Evolutionary conservation across 2,888 invertebrate species (phyloP).

Genomic region (Platycheirus rosarum): DNA sequence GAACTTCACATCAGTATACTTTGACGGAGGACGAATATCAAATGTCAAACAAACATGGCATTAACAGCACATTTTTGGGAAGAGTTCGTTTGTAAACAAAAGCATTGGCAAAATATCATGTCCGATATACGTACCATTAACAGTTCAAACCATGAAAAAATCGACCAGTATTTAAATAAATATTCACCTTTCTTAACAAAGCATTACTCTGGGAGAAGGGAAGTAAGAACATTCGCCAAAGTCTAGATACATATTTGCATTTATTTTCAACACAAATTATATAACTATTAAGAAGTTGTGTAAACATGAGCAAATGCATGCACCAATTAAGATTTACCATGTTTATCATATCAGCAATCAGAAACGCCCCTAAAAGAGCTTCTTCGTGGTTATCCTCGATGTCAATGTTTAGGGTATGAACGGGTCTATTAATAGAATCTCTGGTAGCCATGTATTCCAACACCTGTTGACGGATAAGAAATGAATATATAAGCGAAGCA

Average conservation of each 20-base stretch:
- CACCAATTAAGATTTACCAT: constrained; percentile 85
- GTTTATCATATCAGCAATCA: constrained; percentile 97
- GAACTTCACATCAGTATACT: too few species aligned
- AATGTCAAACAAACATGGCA: too few species aligned
- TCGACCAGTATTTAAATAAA: too few species aligned
- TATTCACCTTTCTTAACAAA: too few species aligned
- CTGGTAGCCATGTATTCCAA: constrained; percentile 95
- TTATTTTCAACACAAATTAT: constrained; percentile 17
- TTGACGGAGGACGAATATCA: too few species aligned
- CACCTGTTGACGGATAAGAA: constrained; percentile 94
- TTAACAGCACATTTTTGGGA: too few species aligned
- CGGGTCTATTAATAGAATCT: constrained; percentile 92
- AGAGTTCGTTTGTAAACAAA: too few species aligned
- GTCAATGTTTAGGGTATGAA: constrained; percentile 98
- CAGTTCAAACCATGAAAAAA: too few species aligned
- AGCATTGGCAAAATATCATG: too few species aligned
- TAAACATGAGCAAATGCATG: background rate
- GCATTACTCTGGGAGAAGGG: too few species aligned
- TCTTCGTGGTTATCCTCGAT: constrained; percentile 99
- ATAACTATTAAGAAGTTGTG: background rate
- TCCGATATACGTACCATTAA: too few species aligned
- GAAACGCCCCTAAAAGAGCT: constrained; percentile 98
- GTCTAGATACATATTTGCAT: background rate
- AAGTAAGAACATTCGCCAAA: background rate
- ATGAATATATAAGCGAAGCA: background rate